A percentile compares a stretch with the other conserved stretches of the same genome.
Conservation (phyloP, 2,113 vertebrate genomes). For the Anthoscopus minutus region DNA sequence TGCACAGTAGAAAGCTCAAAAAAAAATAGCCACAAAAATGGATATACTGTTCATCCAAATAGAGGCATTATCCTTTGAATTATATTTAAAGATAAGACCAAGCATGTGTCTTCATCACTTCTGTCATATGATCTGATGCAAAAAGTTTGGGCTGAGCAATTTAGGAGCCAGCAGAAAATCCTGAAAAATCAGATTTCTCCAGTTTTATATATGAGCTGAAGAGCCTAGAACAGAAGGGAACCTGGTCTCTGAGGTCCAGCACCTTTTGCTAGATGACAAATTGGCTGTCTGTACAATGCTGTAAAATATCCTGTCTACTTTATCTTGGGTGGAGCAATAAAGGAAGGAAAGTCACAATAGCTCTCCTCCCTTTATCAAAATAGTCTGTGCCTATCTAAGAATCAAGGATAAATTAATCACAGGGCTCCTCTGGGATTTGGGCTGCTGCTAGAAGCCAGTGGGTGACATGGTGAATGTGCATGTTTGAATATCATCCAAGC, state of each 20-base stretch:
- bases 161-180: not conserved
- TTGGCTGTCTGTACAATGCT: not conserved
- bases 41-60: not conserved
- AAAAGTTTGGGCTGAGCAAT: not conserved
- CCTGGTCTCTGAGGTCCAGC: not conserved
- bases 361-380: constrained; percentile 68
- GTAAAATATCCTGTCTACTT: constrained; percentile 58
- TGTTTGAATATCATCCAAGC: constrained; percentile 31
- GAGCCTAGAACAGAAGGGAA: not conserved
- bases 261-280: not conserved
- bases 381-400: constrained; percentile 43
- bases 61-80: not conserved
- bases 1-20: not conserved
- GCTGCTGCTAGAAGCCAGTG: not conserved
- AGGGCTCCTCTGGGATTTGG: not conserved
- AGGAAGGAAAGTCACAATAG: constrained; percentile 51
- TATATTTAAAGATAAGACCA: not conserved
- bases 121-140: not conserved
- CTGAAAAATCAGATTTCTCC: not conserved
- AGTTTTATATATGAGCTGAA: not conserved
- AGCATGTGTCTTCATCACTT: not conserved
- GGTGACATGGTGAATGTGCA: not conserved
- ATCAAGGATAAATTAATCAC: constrained; percentile 47
- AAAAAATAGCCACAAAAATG: not conserved
- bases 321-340: constrained; percentile 60